Evolutionary conservation across 1,140 invertebrate genomes (phyloP).

Genomic region (Zaprionus vittiger): DNA sequence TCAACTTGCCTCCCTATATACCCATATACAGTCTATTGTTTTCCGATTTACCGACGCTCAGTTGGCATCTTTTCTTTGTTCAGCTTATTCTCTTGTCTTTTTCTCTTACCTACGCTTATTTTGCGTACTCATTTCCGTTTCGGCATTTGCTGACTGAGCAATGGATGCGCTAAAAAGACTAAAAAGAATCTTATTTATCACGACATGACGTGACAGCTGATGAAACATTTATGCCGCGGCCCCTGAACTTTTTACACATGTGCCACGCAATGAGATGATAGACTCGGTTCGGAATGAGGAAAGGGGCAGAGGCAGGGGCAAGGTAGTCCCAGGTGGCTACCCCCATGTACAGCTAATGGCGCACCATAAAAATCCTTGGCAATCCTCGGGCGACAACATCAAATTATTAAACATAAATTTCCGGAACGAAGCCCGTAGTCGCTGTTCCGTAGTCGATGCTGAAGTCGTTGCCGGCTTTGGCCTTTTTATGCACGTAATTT

Average conservation of each 20-base stretch:
- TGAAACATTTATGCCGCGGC: conserved; percentile 70
- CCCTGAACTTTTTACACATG: conserved; percentile 25
- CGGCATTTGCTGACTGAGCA: conserved; percentile 20
- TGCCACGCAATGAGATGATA: conserved; percentile 9
- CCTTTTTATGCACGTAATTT: conserved; percentile 76
- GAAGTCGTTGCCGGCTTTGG: conserved; percentile 16
- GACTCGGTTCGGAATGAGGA: conserved; percentile 6
- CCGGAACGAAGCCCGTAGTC: conserved; percentile 35
- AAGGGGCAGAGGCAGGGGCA: background rate
- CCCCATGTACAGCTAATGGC: conserved; percentile 53
- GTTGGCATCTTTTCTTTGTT: background rate
- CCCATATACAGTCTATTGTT: background rate
- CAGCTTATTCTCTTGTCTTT: background rate
- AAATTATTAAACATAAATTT: conserved; percentile 82
- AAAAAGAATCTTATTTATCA: conserved; percentile 65
- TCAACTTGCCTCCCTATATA: background rate
- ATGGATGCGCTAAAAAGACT: conserved; percentile 66
- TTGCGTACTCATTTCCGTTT: conserved; percentile 70
- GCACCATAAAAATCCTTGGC: conserved; percentile 60
- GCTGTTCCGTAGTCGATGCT: background rate
- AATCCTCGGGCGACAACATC: conserved; percentile 61
- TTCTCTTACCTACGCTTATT: conserved; percentile 25
- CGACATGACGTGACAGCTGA: conserved; percentile 69
- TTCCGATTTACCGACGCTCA: background rate
- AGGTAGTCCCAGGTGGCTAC: conserved; percentile 10